These are phyloP conservation scores for Alviniconcha marisindica DNA, from an alignment of 1,140 invertebrate genomes.

Conservation along the genomic window DNA sequence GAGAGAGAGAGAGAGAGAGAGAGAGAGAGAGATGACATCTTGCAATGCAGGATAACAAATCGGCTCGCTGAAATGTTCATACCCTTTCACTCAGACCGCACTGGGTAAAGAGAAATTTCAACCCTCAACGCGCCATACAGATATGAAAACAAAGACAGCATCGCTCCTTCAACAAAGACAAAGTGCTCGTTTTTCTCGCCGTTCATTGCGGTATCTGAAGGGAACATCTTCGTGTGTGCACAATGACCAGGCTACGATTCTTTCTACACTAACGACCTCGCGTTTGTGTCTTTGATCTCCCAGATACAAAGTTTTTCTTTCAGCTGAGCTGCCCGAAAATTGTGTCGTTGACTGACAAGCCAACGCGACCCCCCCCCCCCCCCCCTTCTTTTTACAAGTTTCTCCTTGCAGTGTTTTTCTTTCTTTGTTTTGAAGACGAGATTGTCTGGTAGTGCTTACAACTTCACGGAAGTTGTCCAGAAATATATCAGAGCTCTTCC, in stretches of 20 bases:
- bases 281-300: too few species aligned
- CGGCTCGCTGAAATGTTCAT: background rate
- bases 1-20: background rate
- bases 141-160: background rate
- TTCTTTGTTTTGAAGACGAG: too few species aligned
- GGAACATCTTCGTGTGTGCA: background rate
- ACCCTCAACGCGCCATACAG: background rate
- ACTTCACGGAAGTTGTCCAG: too few species aligned
- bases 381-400: too few species aligned
- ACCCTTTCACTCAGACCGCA: background rate
- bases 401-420: too few species aligned
- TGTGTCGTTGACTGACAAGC: background rate
- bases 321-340: background rate
- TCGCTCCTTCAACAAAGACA: background rate
- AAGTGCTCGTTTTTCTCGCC: background rate
- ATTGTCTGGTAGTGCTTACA: too few species aligned
- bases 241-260: constrained; percentile 14
- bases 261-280: constrained; percentile 13
- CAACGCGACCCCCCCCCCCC: too few species aligned
- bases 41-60: background rate
- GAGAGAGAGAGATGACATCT: constrained; percentile 25
- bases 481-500: too few species aligned
- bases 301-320: background rate
- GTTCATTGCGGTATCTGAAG: too few species aligned
- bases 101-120: constrained; percentile 1